Conservation (phyloP, 2,797 vertebrate genomes). For the Peromyscus eremicus region DNA sequence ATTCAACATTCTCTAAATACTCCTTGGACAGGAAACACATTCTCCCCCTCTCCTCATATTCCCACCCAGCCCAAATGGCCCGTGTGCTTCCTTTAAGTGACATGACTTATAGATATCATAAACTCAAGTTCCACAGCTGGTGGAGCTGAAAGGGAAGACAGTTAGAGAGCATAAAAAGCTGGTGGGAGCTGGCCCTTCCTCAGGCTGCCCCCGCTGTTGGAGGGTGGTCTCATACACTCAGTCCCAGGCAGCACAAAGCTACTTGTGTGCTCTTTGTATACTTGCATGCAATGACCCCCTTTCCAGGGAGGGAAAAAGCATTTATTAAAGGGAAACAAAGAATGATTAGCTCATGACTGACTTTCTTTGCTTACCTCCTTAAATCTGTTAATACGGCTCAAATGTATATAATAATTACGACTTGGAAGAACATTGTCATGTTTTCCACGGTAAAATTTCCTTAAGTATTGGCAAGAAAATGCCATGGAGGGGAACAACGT, state of each 20-base stretch:
- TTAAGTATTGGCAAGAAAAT: constrained; percentile 66
- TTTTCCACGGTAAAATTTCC: constrained; percentile 72
- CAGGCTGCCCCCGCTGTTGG: not conserved
- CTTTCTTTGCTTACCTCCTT: constrained; percentile 65
- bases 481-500: not conserved
- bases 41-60: constrained; percentile 59
- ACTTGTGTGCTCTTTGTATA: not conserved
- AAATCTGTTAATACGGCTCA: constrained; percentile 48
- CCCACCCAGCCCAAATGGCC: constrained; percentile 57
- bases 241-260: not conserved
- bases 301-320: not conserved
- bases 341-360: constrained; percentile 8
- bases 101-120: constrained; percentile 77
- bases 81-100: constrained; percentile 70
- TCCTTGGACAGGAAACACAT: constrained; percentile 66
- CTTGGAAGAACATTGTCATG: constrained; percentile 50
- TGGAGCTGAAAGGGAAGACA: constrained; percentile 57
- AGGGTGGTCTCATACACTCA: constrained; percentile 23
- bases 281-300: not conserved
- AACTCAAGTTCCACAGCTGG: constrained; percentile 59
- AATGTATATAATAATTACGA: constrained; percentile 61
- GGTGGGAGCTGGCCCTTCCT: not conserved
- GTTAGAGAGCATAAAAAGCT: not conserved
- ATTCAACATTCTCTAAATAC: constrained; percentile 72
- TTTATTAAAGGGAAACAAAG: constrained; percentile 35